Base-by-base conservation (phyloP, 2,888 invertebrate genomes). In the Neoitamus cyanurus region DNA sequence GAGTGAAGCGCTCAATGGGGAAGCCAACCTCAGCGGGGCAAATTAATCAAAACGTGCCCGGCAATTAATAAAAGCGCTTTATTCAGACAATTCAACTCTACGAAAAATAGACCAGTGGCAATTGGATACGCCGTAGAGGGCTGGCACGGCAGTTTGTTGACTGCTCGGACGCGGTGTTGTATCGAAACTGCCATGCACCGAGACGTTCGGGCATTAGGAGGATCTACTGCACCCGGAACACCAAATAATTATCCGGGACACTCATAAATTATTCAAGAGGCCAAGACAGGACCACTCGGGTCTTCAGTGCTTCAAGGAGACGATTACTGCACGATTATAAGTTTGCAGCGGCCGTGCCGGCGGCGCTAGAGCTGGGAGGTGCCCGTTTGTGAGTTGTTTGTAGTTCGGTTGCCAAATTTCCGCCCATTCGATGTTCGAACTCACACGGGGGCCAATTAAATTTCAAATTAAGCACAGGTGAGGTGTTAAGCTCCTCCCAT, bases 191-290 rank as follows among this genome's bases (percentile, higher is more conserved):
- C 20, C 31, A 73, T 77, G 48, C 28, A 37, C 30, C 2, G 9
- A 20, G 58, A 58, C 25, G 9, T 58, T 25, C 15, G 6, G 3
- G 20, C 58, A 25, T 15, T 9, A 58, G 58, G 25, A 20, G 58
- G 58, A 58, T 25, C 58, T 9, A 58, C 31, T 77, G 37, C 31
- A 73, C 75, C 42, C 34, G 42, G 30, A 42, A 73, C 48, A 48
- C 31, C 72, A 73, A 46, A 83, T 20, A 58, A 58, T 72, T 73
- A 68, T 20, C 42, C 46, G 42, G 72, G 83, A 83, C 73, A 70
- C 72, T 83, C 83, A 83, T 83, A 73, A 83, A 83, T 83, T 83
- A 83, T 83, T 83, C 83, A 83, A 72, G 31, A 34, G 83, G 73
- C 83, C 72, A 34, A 28, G 42, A 37, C 42, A 42, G 42, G 75